phyloP scores from a whole-genome alignment of 1,140 invertebrate species.

The Tetramorium parvispinum region DNA sequence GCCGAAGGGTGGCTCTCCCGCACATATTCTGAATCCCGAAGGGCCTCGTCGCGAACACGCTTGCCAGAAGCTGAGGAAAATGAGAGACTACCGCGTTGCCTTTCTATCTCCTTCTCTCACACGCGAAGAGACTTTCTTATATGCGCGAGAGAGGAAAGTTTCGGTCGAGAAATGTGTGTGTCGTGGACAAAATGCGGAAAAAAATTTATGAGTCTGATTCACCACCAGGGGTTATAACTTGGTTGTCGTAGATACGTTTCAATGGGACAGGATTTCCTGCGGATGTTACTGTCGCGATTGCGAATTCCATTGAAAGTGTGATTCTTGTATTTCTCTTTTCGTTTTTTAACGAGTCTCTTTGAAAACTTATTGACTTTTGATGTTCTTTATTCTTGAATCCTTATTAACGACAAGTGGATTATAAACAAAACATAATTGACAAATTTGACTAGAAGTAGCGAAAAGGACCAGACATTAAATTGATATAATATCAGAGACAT shows the following conservation, averaged over 20 bases:
- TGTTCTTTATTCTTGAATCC: neutral
- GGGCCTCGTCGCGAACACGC: constrained; percentile 53
- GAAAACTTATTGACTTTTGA: neutral
- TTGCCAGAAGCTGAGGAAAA: constrained; percentile 64
- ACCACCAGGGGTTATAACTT: constrained; percentile 1
- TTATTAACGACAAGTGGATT: neutral
- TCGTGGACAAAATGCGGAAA: constrained; percentile 4
- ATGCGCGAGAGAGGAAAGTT: constrained; percentile 61
- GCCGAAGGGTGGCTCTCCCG: constrained; percentile 27
- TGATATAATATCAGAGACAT: neutral
- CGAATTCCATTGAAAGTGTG: constrained; percentile 27
- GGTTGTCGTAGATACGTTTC: constrained; percentile 29
- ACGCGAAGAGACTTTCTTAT: constrained; percentile 38
- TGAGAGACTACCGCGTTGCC: constrained; percentile 52
- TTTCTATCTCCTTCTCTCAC: neutral
- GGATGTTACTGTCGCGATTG: constrained; percentile 43
- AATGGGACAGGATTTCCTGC: constrained; percentile 38
- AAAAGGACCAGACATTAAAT: neutral
- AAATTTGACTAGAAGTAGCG: neutral
- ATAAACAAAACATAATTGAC: neutral
- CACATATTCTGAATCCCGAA: constrained; percentile 71
- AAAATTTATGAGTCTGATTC: constrained; percentile 67
- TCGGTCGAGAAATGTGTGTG: constrained; percentile 38
- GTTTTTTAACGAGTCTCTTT: neutral
- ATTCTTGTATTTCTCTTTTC: constrained; percentile 1